Evolutionary conservation across 2,888 invertebrate species (phyloP), one percentile per base, ranked within the genome.

Genomic region (Azorinus chamasolen): DNA sequence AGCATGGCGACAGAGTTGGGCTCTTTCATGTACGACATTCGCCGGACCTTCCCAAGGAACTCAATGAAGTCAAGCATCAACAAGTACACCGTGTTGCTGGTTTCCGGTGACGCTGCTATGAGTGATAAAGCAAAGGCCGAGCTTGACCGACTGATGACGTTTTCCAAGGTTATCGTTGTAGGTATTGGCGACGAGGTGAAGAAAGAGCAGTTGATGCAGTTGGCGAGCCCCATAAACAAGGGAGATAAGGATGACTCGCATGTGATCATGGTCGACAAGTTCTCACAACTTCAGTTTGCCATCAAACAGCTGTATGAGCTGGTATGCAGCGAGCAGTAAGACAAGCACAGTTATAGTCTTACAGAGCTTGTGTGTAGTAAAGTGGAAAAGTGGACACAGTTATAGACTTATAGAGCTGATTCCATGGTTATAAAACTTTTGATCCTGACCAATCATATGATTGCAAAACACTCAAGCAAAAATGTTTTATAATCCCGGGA

Each of bases 71-170:
- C 20, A 4, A 46, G 32, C 18, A 43, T 20, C 4, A 24, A n/a
- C 5, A 32, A 46, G 37, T 45, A 46, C 46, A 46, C 46, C 18
- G 27, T 70, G 12, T 22, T 70, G n/a, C 1, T 70, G 18, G 37
- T 70, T n/a, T 54, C 62, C 39, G 69, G 62, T 18, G 27, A 32
- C 10, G 46, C 46, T 5, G 32, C 6, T 48, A 62, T 24, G 22
- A 39, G 12, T 20, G 20, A 18, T 6, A 39, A 37, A 16, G 43
- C 24, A 2, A 48, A 27, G 20, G 32, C 25, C 12, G 18, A 39
- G 16, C 12, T 39, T 4, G 20, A 22, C 39, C 1, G 43, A 8
- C 37, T 57, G 41, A 57, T 39, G 39, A 16, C 12, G 18, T 16
- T 1, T n/a, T 20, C 37, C 3, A 57, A 16, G 20, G 39, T 57